These are phyloP conservation scores for Clamator glandarius DNA, from an alignment of 2,797 vertebrate genomes.

Conservation along the genomic window DNA sequence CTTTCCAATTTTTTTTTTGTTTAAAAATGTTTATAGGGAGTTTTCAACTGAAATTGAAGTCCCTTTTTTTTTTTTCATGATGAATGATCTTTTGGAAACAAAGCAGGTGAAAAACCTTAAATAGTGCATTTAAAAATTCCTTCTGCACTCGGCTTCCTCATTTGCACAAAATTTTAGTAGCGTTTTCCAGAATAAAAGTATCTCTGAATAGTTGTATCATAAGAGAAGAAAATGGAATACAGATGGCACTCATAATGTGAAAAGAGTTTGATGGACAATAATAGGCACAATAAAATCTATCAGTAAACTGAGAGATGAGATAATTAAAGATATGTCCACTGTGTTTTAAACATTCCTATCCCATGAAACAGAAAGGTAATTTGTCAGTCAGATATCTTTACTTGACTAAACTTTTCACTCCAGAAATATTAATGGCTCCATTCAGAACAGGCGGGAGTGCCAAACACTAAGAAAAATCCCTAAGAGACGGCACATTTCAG, in stretches of 20 bases:
- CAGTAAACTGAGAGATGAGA: not conserved
- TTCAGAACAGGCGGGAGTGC: not conserved
- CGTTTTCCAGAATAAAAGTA: constrained; percentile 4
- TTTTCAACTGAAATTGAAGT: not conserved
- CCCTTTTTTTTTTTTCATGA: not conserved
- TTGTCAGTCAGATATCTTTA: not conserved
- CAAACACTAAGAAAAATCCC: not conserved
- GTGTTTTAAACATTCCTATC: not conserved
- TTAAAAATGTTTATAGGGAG: not conserved
- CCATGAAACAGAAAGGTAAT: not conserved
- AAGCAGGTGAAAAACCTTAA: not conserved
- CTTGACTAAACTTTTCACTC: not conserved
- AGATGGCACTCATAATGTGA: not conserved
- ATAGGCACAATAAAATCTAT: constrained; percentile 9
- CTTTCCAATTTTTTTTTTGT: not conserved
- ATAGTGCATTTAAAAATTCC: not conserved
- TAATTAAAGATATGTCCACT: not conserved
- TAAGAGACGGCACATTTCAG: not conserved
- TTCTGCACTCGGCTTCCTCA: not conserved
- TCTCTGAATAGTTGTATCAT: not conserved
- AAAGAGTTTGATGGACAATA: not conserved
- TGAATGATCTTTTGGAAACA: not conserved
- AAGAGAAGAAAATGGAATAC: not conserved
- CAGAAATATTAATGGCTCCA: not conserved
- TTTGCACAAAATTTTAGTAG: not conserved